Evolutionary conservation across 2,888 invertebrate species (phyloP).

Genomic region (Thelaira solivaga): DNA sequence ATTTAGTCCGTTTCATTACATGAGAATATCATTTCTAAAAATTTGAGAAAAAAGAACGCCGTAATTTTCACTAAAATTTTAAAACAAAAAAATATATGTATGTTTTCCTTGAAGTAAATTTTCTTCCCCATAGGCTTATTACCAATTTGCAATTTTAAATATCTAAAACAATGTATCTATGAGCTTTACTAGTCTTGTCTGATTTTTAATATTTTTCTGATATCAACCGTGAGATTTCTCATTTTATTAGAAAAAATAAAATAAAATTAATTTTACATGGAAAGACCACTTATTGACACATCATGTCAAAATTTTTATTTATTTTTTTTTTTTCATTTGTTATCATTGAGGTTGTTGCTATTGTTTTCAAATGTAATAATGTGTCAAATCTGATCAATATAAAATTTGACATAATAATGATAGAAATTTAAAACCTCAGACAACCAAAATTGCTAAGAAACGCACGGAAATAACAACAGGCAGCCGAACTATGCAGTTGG

Average conservation of each 20-base stretch:
- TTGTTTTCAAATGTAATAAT: conserved; percentile 66
- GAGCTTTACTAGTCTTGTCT: no score
- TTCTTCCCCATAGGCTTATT: no score
- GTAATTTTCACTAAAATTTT: no score
- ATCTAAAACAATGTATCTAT: no score
- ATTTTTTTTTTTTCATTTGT: neutral
- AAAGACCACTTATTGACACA: conserved; percentile 42
- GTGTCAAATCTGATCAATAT: conserved; percentile 71
- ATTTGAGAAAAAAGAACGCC: no score
- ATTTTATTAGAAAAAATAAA: neutral
- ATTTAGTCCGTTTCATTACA: no score
- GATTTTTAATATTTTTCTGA: no score
- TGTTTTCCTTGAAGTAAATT: no score
- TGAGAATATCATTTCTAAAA: no score
- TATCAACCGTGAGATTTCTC: no score
- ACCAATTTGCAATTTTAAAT: no score
- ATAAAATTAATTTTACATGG: neutral
- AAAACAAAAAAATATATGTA: no score
- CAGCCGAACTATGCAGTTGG: neutral
- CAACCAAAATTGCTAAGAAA: conserved; percentile 36
- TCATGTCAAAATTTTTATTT: conserved; percentile 24
- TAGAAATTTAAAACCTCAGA: conserved; percentile 72
- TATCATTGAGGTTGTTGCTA: neutral
- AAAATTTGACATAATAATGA: conserved; percentile 68
- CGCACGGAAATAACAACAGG: neutral